Conservation (phyloP, 2,888 invertebrate genomes). For the Physocephala rufipes region DNA sequence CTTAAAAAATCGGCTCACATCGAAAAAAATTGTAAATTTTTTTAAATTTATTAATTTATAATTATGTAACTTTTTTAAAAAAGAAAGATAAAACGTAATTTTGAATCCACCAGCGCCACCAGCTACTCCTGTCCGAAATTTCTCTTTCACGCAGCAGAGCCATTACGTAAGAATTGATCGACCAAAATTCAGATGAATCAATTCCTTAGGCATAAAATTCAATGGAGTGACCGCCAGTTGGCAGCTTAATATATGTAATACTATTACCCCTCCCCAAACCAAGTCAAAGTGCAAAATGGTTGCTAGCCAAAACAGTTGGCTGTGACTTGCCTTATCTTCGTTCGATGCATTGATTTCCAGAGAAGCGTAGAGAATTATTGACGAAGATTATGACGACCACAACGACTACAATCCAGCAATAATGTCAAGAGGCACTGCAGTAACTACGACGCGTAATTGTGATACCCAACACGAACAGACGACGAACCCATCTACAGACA, state of each 20-base stretch:
- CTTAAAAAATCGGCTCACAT: neutral
- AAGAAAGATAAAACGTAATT: neutral
- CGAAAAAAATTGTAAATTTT: neutral
- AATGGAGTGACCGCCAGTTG: neutral
- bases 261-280: neutral
- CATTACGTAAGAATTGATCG: no score
- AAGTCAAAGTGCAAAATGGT: constrained; percentile 30
- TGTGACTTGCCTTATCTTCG: constrained; percentile 35
- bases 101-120: neutral
- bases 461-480: constrained; percentile 43
- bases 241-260: neutral
- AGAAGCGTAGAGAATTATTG: no score
- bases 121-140: no score
- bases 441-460: constrained; percentile 31
- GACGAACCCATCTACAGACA: constrained; percentile 34
- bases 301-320: constrained; percentile 18
- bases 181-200: neutral
- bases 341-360: constrained; percentile 32
- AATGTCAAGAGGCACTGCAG: constrained; percentile 31
- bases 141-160: no score
- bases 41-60: neutral
- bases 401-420: constrained; percentile 38
- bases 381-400: constrained; percentile 17
- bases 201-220: neutral
- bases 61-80: neutral